Base-by-base conservation (phyloP, 2,888 invertebrate genomes). In the Malthinus flaveolus region DNA sequence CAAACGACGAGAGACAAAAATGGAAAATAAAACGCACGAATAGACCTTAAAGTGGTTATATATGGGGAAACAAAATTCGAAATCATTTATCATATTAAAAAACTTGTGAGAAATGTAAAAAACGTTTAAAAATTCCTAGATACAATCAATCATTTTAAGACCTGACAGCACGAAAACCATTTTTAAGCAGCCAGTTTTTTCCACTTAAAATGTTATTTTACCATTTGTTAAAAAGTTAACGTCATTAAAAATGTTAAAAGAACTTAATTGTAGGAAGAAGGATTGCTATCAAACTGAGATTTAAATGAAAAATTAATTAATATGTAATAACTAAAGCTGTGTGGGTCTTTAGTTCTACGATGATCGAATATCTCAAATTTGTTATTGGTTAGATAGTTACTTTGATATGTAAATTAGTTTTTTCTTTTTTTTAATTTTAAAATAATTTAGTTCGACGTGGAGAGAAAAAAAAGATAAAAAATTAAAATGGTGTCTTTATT, bases 21-120 rank as follows among this genome's bases (percentile, higher is more conserved):
- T 13, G 46, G 15, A 47, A 36, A 47, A 45, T 45, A 52, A 52
- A 52, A 45, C 31, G 52, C 32, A 35, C 9, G 36, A 48, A 34
- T 49, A 35, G 7, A 42, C 55, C 9, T 23, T 23, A 42, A n/a
- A 13, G 33, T 49, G 44, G 35, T 39, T 23, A 5, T 23, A 23
- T 23, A 23, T 23, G 42, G 49, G 55, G 48, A 48, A 55, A 44
- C 34, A 44, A 35, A 35, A 23, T 42, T 48, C 35, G 23, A 37
- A 55, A 61, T 66, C 66, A 63, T 66, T 66, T 64, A 66, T 66
- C 66, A 66, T 59, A 55, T 50, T 47, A 62, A 63, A 63, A 63
- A 66, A 62, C 49, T 57, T 62, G 66, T 66, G 66, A 66, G 66
- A 66, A 66, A 64, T 58, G 64, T 64, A 66, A 66, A 64, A 65